A percentile compares a stretch with the other conserved stretches of the same genome.
Evolutionary conservation across 2,797 vertebrate species (phyloP).

Genomic region (Chloroceryle inda): DNA sequence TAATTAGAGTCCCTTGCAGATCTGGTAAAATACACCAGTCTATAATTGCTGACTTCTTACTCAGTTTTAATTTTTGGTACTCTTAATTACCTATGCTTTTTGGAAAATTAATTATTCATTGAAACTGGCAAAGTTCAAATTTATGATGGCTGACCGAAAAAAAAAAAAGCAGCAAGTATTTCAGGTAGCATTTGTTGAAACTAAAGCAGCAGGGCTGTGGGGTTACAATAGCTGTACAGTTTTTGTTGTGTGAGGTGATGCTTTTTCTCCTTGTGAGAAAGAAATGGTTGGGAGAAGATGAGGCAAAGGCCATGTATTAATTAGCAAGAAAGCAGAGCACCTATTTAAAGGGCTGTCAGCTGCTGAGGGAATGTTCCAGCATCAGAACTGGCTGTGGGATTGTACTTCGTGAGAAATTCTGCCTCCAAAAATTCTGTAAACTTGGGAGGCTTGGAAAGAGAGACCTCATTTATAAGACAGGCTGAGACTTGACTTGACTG

Average conservation of each 20-base stretch:
- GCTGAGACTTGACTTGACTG: no score
- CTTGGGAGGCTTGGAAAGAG: background rate
- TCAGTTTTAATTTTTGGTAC: slow-evolving; percentile 67
- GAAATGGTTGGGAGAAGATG: background rate
- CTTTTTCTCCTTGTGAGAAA: background rate
- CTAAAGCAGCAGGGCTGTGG: background rate
- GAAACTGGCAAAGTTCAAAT: slow-evolving; percentile 21
- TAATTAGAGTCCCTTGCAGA: slow-evolving; percentile 78
- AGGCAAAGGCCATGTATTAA: background rate
- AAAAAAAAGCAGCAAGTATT: background rate
- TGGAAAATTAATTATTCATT: slow-evolving; percentile 52
- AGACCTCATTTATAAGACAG: no score
- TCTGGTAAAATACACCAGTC: slow-evolving; percentile 58
- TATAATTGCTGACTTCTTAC: slow-evolving; percentile 54
- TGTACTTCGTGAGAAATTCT: background rate
- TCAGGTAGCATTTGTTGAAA: background rate
- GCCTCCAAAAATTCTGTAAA: background rate
- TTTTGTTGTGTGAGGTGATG: background rate
- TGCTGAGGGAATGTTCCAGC: background rate
- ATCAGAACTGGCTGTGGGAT: background rate
- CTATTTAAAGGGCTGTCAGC: background rate
- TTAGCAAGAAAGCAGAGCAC: background rate
- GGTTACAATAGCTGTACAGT: background rate
- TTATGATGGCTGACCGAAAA: background rate
- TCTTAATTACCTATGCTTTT: slow-evolving; percentile 65